Evolutionary conservation across 2,113 vertebrate species (phyloP).

Genomic region (zebrafish (Danio rerio)): DNA sequence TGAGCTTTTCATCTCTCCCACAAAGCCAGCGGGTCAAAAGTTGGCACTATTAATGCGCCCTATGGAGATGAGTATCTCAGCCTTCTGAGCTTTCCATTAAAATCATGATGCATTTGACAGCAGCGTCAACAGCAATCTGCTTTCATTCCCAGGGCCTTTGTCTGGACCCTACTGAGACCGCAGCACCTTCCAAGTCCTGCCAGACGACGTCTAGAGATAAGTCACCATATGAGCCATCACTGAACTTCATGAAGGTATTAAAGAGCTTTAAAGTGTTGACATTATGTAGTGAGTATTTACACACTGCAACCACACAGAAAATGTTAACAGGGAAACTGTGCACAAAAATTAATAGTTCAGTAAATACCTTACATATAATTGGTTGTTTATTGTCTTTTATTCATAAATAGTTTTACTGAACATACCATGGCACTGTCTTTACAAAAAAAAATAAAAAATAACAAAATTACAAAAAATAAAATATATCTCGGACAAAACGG

Average conservation of each 20-base stretch:
- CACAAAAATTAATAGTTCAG: too few species aligned
- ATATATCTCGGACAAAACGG: too few species aligned
- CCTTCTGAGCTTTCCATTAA: slow-evolving; percentile 23
- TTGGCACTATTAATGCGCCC: slow-evolving; percentile 32
- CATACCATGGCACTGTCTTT: too few species aligned
- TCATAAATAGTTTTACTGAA: too few species aligned
- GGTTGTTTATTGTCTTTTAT: too few species aligned
- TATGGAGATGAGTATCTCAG: slow-evolving; percentile 19
- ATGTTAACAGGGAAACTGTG: too few species aligned
- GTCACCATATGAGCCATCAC: not conserved
- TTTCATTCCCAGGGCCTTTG: slow-evolving; percentile 1
- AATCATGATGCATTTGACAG: slow-evolving; percentile 27
- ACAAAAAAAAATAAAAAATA: too few species aligned
- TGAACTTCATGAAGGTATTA: not conserved
- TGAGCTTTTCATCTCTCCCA: slow-evolving; percentile 44
- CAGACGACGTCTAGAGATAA: not conserved
- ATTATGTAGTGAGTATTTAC: not conserved
- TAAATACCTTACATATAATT: too few species aligned
- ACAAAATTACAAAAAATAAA: too few species aligned
- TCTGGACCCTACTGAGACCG: not conserved
- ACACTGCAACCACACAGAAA: not conserved
- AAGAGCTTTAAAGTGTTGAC: not conserved
- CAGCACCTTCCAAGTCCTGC: not conserved
- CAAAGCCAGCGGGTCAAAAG: slow-evolving; percentile 42
- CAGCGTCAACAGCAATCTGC: not conserved